These are phyloP conservation scores for Pycnomerus fuliginosus DNA, from an alignment of 2,888 invertebrate genomes.

Conservation along the genomic window DNA sequence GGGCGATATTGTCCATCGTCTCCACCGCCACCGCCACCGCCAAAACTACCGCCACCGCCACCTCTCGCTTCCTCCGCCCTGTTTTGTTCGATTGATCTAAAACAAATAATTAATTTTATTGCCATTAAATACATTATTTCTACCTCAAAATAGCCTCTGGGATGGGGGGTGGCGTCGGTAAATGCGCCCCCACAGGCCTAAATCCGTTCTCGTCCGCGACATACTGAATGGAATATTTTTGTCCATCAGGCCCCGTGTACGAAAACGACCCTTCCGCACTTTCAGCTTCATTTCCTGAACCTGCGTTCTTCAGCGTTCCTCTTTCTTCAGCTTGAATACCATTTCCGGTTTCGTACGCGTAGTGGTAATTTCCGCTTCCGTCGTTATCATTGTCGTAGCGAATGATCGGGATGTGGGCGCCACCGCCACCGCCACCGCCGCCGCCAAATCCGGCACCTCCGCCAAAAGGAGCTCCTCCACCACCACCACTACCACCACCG, in stretches of 20 bases:
- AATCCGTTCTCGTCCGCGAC: constrained; percentile 61
- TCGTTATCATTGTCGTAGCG: constrained; percentile 24
- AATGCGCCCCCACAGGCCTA: constrained; percentile 56
- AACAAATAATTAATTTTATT: not conserved
- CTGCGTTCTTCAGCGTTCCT: constrained; percentile 55
- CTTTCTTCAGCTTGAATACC: constrained; percentile 35
- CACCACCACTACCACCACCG: constrained; percentile 21
- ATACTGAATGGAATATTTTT: constrained; percentile 41
- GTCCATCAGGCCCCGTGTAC: constrained; percentile 35
- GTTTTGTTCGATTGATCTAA: constrained; percentile 6
- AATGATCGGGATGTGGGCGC: constrained; percentile 37
- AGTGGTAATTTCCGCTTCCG: constrained; percentile 34
- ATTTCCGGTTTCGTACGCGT: constrained; percentile 35
- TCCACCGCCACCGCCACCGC: not conserved
- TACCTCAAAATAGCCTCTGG: constrained; percentile 49
- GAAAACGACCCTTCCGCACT: constrained; percentile 31
- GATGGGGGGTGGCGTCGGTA: constrained; percentile 61
- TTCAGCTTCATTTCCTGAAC: constrained; percentile 43
- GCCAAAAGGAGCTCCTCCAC: constrained; percentile 6
- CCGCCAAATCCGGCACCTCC: constrained; percentile 14
- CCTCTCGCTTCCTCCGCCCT: constrained; percentile 15
- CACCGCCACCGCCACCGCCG: constrained; percentile 22
- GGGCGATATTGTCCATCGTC: not conserved
- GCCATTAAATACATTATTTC: not conserved
- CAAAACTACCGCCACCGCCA: not conserved